Evolutionary conservation across 2,888 invertebrate genomes (phyloP), one percentile per base, ranked within the genome.

Genomic region (Noctua pronuba): DNA sequence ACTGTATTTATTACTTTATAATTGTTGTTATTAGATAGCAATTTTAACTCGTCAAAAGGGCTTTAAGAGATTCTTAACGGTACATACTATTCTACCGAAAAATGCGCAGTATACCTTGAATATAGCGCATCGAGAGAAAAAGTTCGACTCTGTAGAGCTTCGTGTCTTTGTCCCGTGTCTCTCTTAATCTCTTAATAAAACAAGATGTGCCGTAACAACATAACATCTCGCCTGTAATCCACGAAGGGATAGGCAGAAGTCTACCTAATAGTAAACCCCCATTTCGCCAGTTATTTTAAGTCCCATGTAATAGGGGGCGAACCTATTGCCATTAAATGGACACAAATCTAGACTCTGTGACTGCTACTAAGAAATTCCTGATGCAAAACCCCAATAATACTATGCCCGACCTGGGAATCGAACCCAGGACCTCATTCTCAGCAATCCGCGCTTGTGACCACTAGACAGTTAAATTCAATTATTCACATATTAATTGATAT

Each of bases 1-100:
- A 38, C 72, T 81, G 72, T 78, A 73, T 78, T 77, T 69, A 68
- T 78, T 73, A 77, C 79, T 74, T 68, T 58, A 18, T 58, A 49
- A 35, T 77, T 49, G 60, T 83, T 46, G 6, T 41, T 24, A 62
- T 62, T 60, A 28, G 24, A 44, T 52, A 58, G 21, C n/a, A 31
- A 21, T 70, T 69, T 60, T 58, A 38, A 62, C 16, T 18, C 65
- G 8, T 69, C 38, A 69, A 35, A 52, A 58, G 7, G n/a, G 55
- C 7, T 55, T 28, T 24, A 21, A 21, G 7, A 55, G 21, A 65
- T 65, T 24, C 38, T 16, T 65, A 65, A n/a, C 38, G 38, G 64
- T 65, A 65, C 38, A 7, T 38, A n/a, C 7, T 64, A n/a, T n/a
- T 41, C 7, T 16, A n/a, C 3, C 7, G 1, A 65, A 65, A 65